Base-by-base conservation (phyloP, 1,140 invertebrate genomes). In the Sarcophaga bullata region DNA sequence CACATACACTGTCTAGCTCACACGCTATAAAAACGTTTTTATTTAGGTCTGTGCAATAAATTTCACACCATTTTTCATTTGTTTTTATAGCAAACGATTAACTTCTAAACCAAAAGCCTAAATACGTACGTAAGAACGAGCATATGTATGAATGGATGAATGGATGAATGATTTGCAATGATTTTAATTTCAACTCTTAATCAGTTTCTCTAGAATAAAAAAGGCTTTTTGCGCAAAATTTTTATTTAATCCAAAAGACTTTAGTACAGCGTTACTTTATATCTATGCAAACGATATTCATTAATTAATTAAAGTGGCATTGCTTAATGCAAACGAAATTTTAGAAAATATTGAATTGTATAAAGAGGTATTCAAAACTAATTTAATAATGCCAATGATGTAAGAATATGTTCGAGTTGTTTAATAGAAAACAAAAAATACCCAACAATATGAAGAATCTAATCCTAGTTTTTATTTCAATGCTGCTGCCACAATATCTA, bases 331-430 rank as follows among this genome's bases (percentile, higher is more conserved):
- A 37, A 37, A 37, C 1, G 4, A 37, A 37, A 37, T 37, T 37
- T n/a, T n/a, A n/a, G n/a, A n/a, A 37, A 37, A 37, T 37, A 37
- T 37, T 37, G 25, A 37, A 37, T 4, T 37, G 1, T 52, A 52
- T 10, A 78, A 78, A 78, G 15, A 52, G 50, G 75, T 50, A 78
- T 78, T 17, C 75, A 52, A 49, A 78, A 78, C 50, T 78, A 78
- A 78, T 52, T 48, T 78, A 78, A 78, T 78, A 78, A 78, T 78
- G 75, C 75, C 75, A 78, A 78, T 78, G 75, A 78, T 78, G 75
- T 78, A 78, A 78, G 75, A 78, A 78, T 78, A 48, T 78, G 15
- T 48, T 2, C 1, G 25, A 37, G 52, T 78, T 76, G 73, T 49
- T 76, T 68, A 19, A 50, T n/a, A 15, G 8, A 9, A 25, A 72